Evolutionary conservation across 2,888 invertebrate species (phyloP), one percentile per base, ranked within the genome.

Genomic region (Epistrophe eligans): DNA sequence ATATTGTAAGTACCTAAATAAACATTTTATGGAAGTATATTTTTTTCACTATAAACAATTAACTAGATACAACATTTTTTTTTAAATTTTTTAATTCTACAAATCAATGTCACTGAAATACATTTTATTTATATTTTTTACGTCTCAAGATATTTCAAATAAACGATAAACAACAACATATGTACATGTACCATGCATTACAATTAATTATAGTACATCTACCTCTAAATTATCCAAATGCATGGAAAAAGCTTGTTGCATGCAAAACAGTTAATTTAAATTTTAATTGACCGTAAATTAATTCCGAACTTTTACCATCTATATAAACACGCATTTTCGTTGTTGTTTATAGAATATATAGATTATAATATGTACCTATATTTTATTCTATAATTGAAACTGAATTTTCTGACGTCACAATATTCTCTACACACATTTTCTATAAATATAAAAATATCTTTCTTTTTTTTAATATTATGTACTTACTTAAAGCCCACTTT

Each of bases 401-500:
- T 43, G 15, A 43, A 43, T 62, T 62, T 24, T 62, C 19, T 3
- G 24, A 43, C 24, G 7, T 43, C 40, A 24, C 13, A 32, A 32
- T 35, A 35, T 35, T 48, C 15, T 7, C 3, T 55, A 4, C 4
- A 35, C 48, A 66, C 11, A 48, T 17, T 64, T 17, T 48, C 28
- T 10, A 64, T 32, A 28, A 32, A 45, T 45, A 64, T 5, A 5
- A 11, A 32, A 7, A 17, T 15, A 40, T 13, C 4, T 1, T 40
- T 13, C 1, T 40, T 5, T 40, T 40, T 13, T 11, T 13, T 13
- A 13, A 40, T 38, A 10, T 38, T 10, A 38, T 38, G 11, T 13
- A 43, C 92, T 91, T 89, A 92, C 92, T 92, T 92, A 17, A 90
- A 88, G 70, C 90, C 91, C 90, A 91, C 91, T 62, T 89, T 90